Conservation (phyloP, 2,888 invertebrate species). For the Drosophila sordidula region DNA sequence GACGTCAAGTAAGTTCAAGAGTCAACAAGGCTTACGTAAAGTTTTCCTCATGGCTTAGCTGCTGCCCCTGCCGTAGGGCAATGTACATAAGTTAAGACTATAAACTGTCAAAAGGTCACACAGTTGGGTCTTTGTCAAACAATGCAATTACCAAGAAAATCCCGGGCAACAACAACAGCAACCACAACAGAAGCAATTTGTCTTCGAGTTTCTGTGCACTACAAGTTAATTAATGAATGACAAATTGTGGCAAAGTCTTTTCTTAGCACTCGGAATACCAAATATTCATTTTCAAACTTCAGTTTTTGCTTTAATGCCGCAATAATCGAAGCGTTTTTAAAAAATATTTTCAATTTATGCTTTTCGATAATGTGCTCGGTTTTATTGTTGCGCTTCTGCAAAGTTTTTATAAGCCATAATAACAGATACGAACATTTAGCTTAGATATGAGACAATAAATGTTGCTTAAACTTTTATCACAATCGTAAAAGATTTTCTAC, state of each 20-base stretch:
- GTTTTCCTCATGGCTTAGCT: slow-evolving; percentile 47
- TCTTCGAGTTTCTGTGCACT: slow-evolving; percentile 25
- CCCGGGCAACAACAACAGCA: slow-evolving; percentile 19
- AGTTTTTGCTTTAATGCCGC: neutral
- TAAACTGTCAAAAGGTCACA: slow-evolving; percentile 67
- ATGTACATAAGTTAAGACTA: slow-evolving; percentile 43
- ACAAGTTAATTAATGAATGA: slow-evolving; percentile 56
- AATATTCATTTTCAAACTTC: neutral
- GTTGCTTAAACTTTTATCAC: slow-evolving; percentile 23
- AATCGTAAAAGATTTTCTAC: slow-evolving; percentile 8
- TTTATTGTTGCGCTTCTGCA: neutral
- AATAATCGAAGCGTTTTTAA: neutral
- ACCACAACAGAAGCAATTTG: slow-evolving; percentile 57
- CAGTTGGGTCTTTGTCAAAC: slow-evolving; percentile 60
- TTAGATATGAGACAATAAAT: slow-evolving; percentile 19
- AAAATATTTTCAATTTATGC: slow-evolving; percentile 1
- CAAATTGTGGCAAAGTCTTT: slow-evolving; percentile 19
- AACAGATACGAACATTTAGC: slow-evolving; percentile 5
- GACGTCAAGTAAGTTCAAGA: slow-evolving; percentile 57
- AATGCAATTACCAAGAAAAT: slow-evolving; percentile 64
- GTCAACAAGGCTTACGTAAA: slow-evolving; percentile 62
- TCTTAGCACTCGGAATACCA: neutral
- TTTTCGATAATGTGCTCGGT: slow-evolving; percentile 4
- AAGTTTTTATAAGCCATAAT: slow-evolving; percentile 15
- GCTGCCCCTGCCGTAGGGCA: slow-evolving; percentile 11